These are phyloP conservation scores for Myrmecobius fasciatus DNA, from an alignment of 2,113 vertebrate species.

Conservation along the genomic window DNA sequence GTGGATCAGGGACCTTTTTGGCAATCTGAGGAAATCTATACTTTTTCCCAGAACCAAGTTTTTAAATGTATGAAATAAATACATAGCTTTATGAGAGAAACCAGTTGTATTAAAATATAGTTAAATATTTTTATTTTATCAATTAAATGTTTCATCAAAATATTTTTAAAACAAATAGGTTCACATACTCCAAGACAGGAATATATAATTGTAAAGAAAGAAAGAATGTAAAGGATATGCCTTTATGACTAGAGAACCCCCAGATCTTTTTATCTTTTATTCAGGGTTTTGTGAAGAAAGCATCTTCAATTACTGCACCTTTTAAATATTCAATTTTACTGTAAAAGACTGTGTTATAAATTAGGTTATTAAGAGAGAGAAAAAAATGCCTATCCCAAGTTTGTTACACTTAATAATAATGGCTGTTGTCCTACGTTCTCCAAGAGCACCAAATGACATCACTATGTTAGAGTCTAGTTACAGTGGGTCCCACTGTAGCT, in stretches of 20 bases:
- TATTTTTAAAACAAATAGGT: not conserved
- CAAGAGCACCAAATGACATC: no score
- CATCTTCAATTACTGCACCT: not conserved
- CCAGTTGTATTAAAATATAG: not conserved
- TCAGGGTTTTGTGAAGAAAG: not conserved
- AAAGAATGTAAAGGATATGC: not conserved
- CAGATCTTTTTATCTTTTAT: not conserved
- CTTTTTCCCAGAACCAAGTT: not conserved
- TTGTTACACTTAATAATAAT: not conserved
- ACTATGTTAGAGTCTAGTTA: no score
- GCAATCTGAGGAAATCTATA: not conserved
- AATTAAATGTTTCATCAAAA: no score
- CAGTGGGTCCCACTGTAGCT: no score
- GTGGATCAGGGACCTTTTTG: not conserved
- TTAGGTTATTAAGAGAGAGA: not conserved
- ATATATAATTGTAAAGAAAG: not conserved
- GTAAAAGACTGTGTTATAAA: not conserved
- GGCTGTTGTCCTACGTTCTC: not conserved
- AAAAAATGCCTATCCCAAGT: not conserved
- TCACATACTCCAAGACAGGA: not conserved
- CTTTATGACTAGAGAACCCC: not conserved
- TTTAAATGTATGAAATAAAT: not conserved
- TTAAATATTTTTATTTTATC: not conserved
- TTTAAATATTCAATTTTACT: not conserved
- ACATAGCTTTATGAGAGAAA: not conserved